Evolutionary conservation across 2,797 vertebrate species (phyloP).

Genomic region (Pangasius djambal): DNA sequence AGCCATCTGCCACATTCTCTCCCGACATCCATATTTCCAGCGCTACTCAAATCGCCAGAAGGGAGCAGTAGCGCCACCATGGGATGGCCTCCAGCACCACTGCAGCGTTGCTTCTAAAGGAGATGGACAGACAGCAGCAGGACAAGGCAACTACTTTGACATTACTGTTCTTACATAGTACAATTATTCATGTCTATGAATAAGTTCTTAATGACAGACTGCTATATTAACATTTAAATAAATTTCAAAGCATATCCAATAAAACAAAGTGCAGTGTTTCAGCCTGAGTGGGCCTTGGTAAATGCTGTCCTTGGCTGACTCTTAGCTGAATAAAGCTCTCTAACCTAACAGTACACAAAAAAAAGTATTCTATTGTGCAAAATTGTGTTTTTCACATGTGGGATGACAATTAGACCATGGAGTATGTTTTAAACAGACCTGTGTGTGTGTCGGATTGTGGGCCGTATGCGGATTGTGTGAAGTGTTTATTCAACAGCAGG

Average conservation of each 20-base stretch:
- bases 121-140: conserved; percentile 29
- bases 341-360: background rate
- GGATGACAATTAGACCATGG: background rate
- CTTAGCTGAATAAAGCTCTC: background rate
- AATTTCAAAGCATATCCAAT: background rate
- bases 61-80: conserved; percentile 85
- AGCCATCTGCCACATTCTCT: conserved; percentile 99
- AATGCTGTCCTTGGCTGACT: background rate
- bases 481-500: conserved; percentile 44
- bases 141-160: conserved; percentile 74
- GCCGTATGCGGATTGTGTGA: background rate
- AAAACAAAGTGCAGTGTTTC: background rate
- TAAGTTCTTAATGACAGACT: background rate
- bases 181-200: background rate
- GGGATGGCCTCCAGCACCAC: conserved; percentile 88
- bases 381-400: background rate
- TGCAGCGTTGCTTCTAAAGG: conserved; percentile 54
- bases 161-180: conserved; percentile 67
- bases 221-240: background rate
- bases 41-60: conserved; percentile 83
- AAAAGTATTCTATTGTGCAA: background rate
- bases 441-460: background rate
- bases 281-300: background rate
- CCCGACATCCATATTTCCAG: conserved; percentile 97
- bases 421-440: background rate